Evolutionary conservation across 1,140 invertebrate genomes (phyloP).

Genomic region (Drosophila sulfurigaster): DNA sequence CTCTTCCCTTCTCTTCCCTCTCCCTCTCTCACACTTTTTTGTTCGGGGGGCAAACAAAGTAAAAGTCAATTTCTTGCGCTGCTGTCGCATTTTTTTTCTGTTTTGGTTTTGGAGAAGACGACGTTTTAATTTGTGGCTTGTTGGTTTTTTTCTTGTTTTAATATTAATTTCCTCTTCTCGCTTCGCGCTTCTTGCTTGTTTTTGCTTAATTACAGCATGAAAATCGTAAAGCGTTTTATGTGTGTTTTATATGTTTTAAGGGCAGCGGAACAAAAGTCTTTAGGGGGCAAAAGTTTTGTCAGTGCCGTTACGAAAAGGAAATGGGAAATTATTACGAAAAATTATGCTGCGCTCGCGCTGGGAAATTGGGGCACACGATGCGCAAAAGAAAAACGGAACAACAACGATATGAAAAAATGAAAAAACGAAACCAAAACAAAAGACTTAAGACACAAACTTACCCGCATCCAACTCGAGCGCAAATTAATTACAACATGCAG

Average conservation of each 20-base stretch:
- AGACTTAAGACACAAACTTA: slow-evolving; percentile 63
- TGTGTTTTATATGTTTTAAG: slow-evolving; percentile 53
- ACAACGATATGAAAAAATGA: slow-evolving; percentile 2
- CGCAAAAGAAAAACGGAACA: slow-evolving; percentile 17
- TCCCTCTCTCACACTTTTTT: not conserved
- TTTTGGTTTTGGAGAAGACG: slow-evolving; percentile 15
- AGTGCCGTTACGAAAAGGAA: slow-evolving; percentile 51
- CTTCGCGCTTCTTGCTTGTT: slow-evolving; percentile 10
- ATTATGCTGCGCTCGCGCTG: slow-evolving; percentile 39
- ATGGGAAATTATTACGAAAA: slow-evolving; percentile 66
- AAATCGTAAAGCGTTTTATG: slow-evolving; percentile 53
- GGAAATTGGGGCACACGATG: slow-evolving; percentile 49
- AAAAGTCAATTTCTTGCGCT: slow-evolving; percentile 60
- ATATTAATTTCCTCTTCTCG: slow-evolving; percentile 15
- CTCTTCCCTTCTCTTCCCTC: not conserved
- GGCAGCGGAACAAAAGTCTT: slow-evolving; percentile 49
- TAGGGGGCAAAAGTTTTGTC: slow-evolving; percentile 32
- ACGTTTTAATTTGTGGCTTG: slow-evolving; percentile 40
- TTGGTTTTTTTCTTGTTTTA: slow-evolving; percentile 1
- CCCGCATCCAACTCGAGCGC: slow-evolving; percentile 45
- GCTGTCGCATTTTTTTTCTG: slow-evolving; percentile 47
- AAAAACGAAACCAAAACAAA: slow-evolving; percentile 47
- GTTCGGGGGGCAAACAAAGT: slow-evolving; percentile 45
- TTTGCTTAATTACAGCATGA: slow-evolving; percentile 61
- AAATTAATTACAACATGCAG: slow-evolving; percentile 64